A percentile compares a stretch with the other conserved stretches of the same genome.
These are phyloP conservation scores for Iguana delicatissima DNA, from an alignment of 2,797 vertebrate species.

Conservation along the genomic window DNA sequence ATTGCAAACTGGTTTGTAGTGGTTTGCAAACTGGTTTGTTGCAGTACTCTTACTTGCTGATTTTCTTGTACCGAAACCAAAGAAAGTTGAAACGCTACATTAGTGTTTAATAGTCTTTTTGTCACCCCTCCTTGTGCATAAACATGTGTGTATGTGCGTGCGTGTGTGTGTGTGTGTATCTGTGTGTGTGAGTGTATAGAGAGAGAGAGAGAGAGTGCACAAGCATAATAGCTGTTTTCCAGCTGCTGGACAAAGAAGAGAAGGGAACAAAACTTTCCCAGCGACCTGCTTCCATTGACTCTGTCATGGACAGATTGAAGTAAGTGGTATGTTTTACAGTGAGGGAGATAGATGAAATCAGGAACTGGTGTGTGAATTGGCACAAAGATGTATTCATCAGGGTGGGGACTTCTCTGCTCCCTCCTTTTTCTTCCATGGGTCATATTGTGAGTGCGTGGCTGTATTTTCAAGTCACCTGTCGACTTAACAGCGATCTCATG, in stretches of 20 bases:
- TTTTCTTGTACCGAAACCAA: constrained; percentile 20
- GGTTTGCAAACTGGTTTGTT: not conserved
- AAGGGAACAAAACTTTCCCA: constrained; percentile 2
- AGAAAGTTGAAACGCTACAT: constrained; percentile 21
- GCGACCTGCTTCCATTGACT: not conserved
- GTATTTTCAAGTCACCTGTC: not conserved
- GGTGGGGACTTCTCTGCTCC: not conserved
- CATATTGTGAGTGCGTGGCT: not conserved
- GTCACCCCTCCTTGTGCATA: constrained; percentile 39
- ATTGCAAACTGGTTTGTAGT: not conserved
- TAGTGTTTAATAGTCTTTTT: constrained; percentile 22
- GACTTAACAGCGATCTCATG: too few relatives aligned
- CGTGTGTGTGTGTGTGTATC: too few relatives aligned
- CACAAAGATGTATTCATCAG: not conserved
- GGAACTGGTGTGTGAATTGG: not conserved
- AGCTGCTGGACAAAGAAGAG: not conserved
- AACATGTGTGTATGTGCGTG: not conserved
- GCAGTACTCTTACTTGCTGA: not conserved
- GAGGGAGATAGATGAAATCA: not conserved
- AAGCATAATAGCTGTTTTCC: constrained; percentile 62
- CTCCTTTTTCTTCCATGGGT: not conserved
- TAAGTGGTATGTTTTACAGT: not conserved
- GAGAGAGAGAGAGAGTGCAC: too few relatives aligned
- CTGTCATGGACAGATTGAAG: not conserved
- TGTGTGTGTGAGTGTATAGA: too few relatives aligned